Evolutionary conservation across 1,140 invertebrate genomes (phyloP), one percentile per base, ranked within the genome.

Genomic region (Neuroterus valhalla): DNA sequence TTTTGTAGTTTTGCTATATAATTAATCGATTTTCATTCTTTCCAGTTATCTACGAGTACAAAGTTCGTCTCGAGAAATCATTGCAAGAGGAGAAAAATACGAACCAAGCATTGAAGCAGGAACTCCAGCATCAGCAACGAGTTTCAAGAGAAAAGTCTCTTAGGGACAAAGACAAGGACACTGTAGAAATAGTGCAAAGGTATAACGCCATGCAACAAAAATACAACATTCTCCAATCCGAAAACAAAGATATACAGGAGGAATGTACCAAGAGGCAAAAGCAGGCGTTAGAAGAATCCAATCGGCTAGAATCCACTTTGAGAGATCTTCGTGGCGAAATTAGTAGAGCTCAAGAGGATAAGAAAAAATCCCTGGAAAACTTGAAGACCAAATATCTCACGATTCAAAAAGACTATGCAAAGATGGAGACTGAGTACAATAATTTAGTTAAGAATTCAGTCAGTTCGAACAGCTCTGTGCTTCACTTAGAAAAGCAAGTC

Each of bases 1-100:
- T n/a, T n/a, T n/a, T n/a, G n/a, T n/a, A n/a, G n/a, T n/a, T n/a
- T n/a, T n/a, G n/a, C n/a, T n/a, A n/a, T n/a, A n/a, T n/a, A n/a
- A n/a, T n/a, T n/a, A n/a, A n/a, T n/a, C n/a, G n/a, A n/a, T n/a
- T n/a, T n/a, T n/a, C n/a, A n/a, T 55, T 26, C 31, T 79, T 89
- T 85, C 1, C 79, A 92, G 91, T 91, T 19, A 89, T 91, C 48
- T 91, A 91, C 71, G 90, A 92, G 73, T 91, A 91, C 79, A 91
- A 91, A 81, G 79, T 89, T 2, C 84, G 89, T 0, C 38, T 92
- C 31, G 91, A 92, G 68, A 91, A 91, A 66, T 91, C 89, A 0
- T 71, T 92, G 44, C 86, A 90, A 44, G 89, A 91, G 74, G 91
- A 92, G 77, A 91, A 91, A 73, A 88, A 84, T 46, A 88, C 91